Conservation (phyloP, 2,113 vertebrate species). For the Tautogolabrus adspersus region DNA sequence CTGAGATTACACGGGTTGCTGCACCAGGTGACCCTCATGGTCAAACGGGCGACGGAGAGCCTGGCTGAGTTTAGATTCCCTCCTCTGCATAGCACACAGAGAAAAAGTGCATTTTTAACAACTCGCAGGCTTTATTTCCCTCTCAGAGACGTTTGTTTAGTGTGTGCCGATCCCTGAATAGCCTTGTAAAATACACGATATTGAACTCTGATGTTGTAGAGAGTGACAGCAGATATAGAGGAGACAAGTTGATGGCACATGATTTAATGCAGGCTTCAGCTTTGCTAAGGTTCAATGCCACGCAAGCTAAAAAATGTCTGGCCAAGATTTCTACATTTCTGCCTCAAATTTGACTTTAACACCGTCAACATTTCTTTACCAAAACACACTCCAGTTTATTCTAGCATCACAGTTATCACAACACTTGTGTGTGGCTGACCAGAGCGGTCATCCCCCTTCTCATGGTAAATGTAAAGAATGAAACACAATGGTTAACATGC, state of each 20-base stretch:
- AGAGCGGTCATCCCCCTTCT: slow-evolving; percentile 52
- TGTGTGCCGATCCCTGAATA: slow-evolving; percentile 56
- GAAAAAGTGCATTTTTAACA: slow-evolving; percentile 77
- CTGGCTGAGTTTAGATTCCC: slow-evolving; percentile 85
- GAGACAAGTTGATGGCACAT: slow-evolving; percentile 43
- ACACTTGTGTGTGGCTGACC: background rate
- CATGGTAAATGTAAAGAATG: slow-evolving; percentile 52
- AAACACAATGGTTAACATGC: slow-evolving; percentile 72
- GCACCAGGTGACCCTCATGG: slow-evolving; percentile 86
- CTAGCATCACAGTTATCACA: background rate
- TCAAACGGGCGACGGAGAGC: slow-evolving; percentile 83
- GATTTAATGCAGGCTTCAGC: slow-evolving; percentile 32
- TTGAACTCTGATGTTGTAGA: slow-evolving; percentile 34
- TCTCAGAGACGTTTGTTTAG: slow-evolving; percentile 47
- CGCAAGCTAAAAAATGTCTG: background rate
- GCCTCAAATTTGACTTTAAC: slow-evolving; percentile 1
- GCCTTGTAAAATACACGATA: slow-evolving; percentile 41
- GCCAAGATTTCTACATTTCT: background rate
- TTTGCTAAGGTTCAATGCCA: background rate
- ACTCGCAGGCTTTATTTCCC: slow-evolving; percentile 43
- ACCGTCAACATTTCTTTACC: background rate
- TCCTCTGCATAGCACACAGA: slow-evolving; percentile 57
- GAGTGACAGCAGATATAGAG: slow-evolving; percentile 37
- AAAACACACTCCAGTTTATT: background rate
- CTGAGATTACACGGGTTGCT: slow-evolving; percentile 91